Base-by-base conservation (phyloP, 1,140 invertebrate genomes). In the Heliconius nattereri region DNA sequence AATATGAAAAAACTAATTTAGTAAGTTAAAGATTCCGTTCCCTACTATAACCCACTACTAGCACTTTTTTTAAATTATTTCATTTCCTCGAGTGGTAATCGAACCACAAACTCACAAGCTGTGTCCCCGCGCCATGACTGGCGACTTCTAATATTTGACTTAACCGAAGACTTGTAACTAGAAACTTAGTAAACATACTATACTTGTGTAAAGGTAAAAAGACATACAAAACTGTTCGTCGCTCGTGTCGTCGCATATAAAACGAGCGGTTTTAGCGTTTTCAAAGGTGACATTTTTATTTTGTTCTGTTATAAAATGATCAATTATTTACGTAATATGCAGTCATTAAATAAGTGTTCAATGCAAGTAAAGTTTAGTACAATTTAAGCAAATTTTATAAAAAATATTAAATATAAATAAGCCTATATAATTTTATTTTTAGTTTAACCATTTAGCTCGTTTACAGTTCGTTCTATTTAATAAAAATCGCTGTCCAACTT, bases 191-290 rank as follows among this genome's bases (percentile, higher is more conserved):
- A 66, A 26, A n/a, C 9, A 66, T 66, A 29, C 1, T 66, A 66
- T 23, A 66, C 13, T 60, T 60, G 57, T 60, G 8, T 11, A 11
- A 60, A 23, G 23, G 29, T 66, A 66, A 66, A 66, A 16, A 66
- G 60, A 16, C 60, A 66, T 66, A 66, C 60, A 29, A 74, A 72
- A 74, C 73, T 13, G 37, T 54, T 74, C 26, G 26, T 35, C 19
- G 26, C 5, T 52, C 73, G 49, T 74, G 45, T 29, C 49, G 45
- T 37, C 32, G 73, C 73, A 74, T 74, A 74, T 32, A 74, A 35
- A 74, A 52, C 49, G 26, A 74, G 16, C 29, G 35, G 49, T 74
- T 74, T 74, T 19, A 74, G n/a, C 23, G 60, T 66, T 29, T n/a
- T 16, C 26, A 66, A 66, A 26, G 60, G 60, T 66, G 1, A 16